Base-by-base conservation (phyloP, 2,113 vertebrate species). In the Eurystomus gularis region DNA sequence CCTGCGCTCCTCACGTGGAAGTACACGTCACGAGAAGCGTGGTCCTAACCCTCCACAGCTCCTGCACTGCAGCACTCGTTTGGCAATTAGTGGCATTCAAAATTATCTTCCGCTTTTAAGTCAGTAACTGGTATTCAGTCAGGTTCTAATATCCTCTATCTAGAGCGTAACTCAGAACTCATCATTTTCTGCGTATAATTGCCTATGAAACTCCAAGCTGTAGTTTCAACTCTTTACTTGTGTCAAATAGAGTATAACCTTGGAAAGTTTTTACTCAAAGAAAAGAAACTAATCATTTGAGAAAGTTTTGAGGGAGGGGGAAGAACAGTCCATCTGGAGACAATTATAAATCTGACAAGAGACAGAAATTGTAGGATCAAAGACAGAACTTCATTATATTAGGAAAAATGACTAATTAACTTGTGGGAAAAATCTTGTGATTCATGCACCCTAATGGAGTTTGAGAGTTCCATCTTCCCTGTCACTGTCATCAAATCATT, bases 351-450 rank as follows among this genome's bases (percentile, higher is more conserved):
- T 75, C 61, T 90, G 86, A 94, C 71, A 87, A 61, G 33, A 81
- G 57, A 81, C 48, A 92, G 52, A 51, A 92, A 68, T 42, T 55
- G 68, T 12, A 71, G 76, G 88, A 95, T 92, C 87, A 92, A 94
- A 93, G 86, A 55, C 31, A 94, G 86, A 90, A 88, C 62, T 90
- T 93, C 57, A 93, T 92, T 91, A 62, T 93, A 86, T 86, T 86
- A 86, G 57, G 42, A 90, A 88, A 95, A 95, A 90, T 75, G 10
- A 82, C 82, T 95, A 94, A 96, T 94, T 95, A 94, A 96, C 92
- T 95, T 62, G 49, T 75, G 58, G 93, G 89, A 48, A 96, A 88
- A 94, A 93, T 44, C 78, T 83, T 37, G 42, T 82, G 93, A 96
- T 96, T 97, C 94, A 91, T 64, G 49, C 31, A 72, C 39, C 35